Base-by-base conservation (phyloP, 1,140 invertebrate species). In the Zeugodacus cucurbitae region DNA sequence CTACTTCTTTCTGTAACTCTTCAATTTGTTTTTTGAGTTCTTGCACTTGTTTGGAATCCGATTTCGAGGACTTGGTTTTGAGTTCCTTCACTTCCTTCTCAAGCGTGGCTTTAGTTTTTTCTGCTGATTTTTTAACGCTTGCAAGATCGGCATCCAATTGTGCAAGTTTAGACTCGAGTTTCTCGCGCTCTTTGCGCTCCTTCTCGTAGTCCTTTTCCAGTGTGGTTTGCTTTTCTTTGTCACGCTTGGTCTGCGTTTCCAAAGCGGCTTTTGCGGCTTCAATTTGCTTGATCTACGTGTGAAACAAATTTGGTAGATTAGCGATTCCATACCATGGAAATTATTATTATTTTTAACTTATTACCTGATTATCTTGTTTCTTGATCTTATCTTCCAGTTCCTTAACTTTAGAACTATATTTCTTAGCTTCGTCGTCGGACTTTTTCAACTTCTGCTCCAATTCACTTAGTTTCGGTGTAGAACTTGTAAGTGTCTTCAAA, bases 171-270 rank as follows among this genome's bases (percentile, higher is more conserved):
- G 90, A 87, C 86, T 93, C 93, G 5, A 92, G 88, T 54, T 91
- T 92, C 29, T 91, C 90, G 5, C 90, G 89, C 32, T 93, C 93
- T 41, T 92, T 93, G 90, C 95, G 95, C 74, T 96, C 94, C 93
- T 95, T 96, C 89, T 95, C 94, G 7, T 96, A 90, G 91, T 96
- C 95, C 44, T 94, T 95, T 93, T 97, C 96, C 87, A 97, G 90
- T 86, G 94, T 93, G 32, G 93, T 93, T 41, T 96, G 93, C 91
- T 96, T 96, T 67, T 95, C 95, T 90, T 92, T 92, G 11, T 93
- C 93, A 5, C 88, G 89, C 86, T 93, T 93, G 34, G 87, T 89
- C 82, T 91, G 92, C 1, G 89, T 44, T 41, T 93, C 93, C 26
- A 91, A 78, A 1, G 89, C 87, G 11, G 90, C 70, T 88, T 92